Evolutionary conservation across 2,797 vertebrate species (phyloP).

Genomic region (Enteromius anoplus): DNA sequence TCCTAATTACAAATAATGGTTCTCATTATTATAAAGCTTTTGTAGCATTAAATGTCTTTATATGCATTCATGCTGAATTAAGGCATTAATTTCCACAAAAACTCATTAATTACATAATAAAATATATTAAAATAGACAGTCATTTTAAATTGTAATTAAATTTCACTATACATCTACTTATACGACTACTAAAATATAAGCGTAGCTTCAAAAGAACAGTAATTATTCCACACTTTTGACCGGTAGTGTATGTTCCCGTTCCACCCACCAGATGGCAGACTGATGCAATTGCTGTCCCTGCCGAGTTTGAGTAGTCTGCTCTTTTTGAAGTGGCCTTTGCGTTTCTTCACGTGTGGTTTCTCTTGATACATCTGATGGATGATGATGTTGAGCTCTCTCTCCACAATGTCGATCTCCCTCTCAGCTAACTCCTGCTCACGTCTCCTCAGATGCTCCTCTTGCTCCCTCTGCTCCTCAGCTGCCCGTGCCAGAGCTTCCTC

Average conservation of each 20-base stretch:
- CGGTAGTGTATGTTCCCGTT: neutral
- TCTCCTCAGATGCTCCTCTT: slow-evolving; percentile 87
- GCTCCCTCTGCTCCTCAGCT: slow-evolving; percentile 86
- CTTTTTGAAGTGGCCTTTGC: slow-evolving; percentile 90
- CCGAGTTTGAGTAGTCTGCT: slow-evolving; percentile 83
- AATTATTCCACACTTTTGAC: neutral
- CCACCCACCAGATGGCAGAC: slow-evolving; percentile 89
- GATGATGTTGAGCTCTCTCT: slow-evolving; percentile 90
- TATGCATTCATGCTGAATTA: too few species aligned
- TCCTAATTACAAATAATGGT: neutral
- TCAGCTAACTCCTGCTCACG: slow-evolving; percentile 90
- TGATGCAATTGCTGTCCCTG: slow-evolving; percentile 89
- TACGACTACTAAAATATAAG: neutral
- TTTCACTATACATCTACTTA: neutral
- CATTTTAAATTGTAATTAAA: neutral
- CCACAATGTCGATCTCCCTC: slow-evolving; percentile 91
- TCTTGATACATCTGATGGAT: slow-evolving; percentile 94
- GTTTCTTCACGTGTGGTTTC: slow-evolving; percentile 87
- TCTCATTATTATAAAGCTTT: neutral
- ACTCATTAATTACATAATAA: neutral
- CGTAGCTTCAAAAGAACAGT: neutral
- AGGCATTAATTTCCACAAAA: too few species aligned
- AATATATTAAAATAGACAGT: neutral
- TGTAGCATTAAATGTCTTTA: too few species aligned
- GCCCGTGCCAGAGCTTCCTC: slow-evolving; percentile 89